Conservation (phyloP, 37 sponge, comb jelly and placozoan species). For the Petrosia ficiformis region DNA sequence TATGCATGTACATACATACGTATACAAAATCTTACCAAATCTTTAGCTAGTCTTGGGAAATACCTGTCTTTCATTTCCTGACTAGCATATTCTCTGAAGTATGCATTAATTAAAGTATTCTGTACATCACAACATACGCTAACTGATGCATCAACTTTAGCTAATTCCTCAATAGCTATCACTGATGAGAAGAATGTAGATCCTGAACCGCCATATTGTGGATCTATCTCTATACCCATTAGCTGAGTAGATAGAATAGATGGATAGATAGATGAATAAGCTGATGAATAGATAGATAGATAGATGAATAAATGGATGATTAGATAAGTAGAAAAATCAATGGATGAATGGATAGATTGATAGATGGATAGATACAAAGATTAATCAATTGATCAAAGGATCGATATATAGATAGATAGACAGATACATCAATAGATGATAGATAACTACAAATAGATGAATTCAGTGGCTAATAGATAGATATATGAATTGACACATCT, state of each 20-base stretch:
- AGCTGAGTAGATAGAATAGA: conserved; percentile 36
- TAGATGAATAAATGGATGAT: no score
- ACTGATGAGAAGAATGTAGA: conserved; percentile 77
- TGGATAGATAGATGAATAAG: background rate
- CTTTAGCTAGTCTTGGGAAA: conserved; percentile 53
- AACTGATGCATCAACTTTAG: conserved; percentile 90
- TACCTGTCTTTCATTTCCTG: conserved; percentile 61
- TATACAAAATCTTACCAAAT: conserved; percentile 39
- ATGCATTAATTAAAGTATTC: conserved; percentile 80
- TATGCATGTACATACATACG: background rate
- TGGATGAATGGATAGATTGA: no score
- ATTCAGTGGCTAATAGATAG: no score
- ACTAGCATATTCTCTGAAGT: conserved; percentile 57
- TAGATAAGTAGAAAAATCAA: no score
- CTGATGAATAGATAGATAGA: no score
- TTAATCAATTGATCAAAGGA: no score
- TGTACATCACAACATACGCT: conserved; percentile 92
- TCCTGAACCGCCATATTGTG: conserved; percentile 88
- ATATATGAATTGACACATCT: no score
- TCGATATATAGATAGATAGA: no score
- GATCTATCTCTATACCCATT: conserved; percentile 87
- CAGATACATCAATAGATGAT: no score
- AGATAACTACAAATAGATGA: no score
- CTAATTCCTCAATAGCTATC: conserved; percentile 93
- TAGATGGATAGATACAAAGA: no score